Percentiles rank a stretch among this genome's conserved stretches.
These are phyloP conservation scores for Gallinago jamesoni DNA, from an alignment of 2,113 vertebrate species.

Conservation along the genomic window DNA sequence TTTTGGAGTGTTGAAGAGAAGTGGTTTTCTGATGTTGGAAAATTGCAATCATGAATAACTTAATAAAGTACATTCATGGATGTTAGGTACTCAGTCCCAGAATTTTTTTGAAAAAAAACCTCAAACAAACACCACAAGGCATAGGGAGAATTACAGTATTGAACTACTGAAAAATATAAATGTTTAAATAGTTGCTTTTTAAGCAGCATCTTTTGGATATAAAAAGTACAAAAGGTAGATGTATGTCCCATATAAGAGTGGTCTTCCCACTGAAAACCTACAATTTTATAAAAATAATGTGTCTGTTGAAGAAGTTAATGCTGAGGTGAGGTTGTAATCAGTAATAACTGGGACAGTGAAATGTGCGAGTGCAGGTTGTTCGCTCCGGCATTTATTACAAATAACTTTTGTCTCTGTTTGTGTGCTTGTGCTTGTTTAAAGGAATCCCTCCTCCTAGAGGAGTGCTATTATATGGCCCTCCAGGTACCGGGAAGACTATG, in stretches of 20 bases:
- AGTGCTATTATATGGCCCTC: constrained; percentile 91
- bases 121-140: background rate
- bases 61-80: background rate
- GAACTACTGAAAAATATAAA: background rate
- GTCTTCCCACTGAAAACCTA: background rate
- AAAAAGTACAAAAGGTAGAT: background rate
- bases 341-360: background rate
- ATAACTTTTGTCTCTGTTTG: background rate
- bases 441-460: constrained; percentile 91
- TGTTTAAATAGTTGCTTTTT: background rate
- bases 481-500: constrained; percentile 96
- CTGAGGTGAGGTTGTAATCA: background rate
- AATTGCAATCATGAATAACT: background rate
- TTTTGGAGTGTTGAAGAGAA: background rate
- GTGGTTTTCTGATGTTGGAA: background rate
- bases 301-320: background rate
- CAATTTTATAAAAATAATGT: background rate
- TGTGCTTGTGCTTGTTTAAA: constrained; percentile 53
- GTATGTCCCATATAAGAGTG: background rate
- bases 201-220: background rate
- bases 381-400: background rate
- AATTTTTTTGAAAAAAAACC: background rate
- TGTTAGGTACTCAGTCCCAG: background rate
- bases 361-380: background rate
- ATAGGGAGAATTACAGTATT: background rate